phyloP scores from a whole-genome alignment of 2,113 vertebrate genomes.

The Antechinus flavipes region DNA sequence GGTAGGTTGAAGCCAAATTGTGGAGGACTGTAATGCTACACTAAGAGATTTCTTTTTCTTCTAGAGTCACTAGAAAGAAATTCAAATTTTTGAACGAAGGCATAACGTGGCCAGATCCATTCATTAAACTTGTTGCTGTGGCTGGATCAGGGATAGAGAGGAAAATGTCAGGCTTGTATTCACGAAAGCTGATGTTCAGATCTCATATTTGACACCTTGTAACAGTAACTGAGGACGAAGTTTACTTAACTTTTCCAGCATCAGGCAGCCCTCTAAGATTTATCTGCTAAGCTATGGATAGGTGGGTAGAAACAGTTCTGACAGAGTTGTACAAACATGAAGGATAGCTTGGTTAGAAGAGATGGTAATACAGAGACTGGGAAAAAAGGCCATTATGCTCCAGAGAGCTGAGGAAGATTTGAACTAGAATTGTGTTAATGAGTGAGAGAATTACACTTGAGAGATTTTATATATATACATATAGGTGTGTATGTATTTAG shows the following conservation, averaged over 20 bases:
- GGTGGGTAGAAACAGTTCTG: not conserved
- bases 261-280: not conserved
- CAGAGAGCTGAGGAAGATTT: not conserved
- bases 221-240: not conserved
- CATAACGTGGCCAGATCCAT: not conserved
- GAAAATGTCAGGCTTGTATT: not conserved
- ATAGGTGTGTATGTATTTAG: no score
- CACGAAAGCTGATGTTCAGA: not conserved
- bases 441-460: not conserved
- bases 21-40: not conserved
- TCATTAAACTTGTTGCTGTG: not conserved
- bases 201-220: not conserved
- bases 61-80: not conserved
- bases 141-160: not conserved
- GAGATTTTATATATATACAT: not conserved
- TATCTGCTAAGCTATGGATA: not conserved
- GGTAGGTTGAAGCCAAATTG: slow-evolving; percentile 6
- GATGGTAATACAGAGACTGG: not conserved
- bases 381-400: not conserved
- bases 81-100: not conserved
- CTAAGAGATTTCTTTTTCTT: not conserved
- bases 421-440: not conserved
- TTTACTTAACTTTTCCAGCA: not conserved
- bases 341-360: not conserved
- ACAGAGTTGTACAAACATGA: not conserved